These are phyloP conservation scores for Matsumyia berberina DNA, from an alignment of 2,888 invertebrate species.

Conservation along the genomic window DNA sequence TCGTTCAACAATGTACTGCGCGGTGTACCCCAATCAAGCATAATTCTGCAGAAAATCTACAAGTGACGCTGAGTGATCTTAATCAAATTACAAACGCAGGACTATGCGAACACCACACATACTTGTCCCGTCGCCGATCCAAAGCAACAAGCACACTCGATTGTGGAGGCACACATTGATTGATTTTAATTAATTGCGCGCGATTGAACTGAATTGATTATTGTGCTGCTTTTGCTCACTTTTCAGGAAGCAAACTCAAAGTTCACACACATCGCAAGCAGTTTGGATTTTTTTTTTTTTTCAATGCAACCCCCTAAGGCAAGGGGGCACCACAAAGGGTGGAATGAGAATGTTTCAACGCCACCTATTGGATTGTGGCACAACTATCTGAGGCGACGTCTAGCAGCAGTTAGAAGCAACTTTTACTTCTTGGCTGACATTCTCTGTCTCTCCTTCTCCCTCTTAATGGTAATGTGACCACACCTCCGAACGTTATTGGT, in stretches of 20 bases:
- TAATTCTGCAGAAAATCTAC: slow-evolving; percentile 14
- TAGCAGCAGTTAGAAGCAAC: neutral
- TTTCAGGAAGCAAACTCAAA: slow-evolving; percentile 19
- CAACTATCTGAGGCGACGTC: slow-evolving; percentile 7
- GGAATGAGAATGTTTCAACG: neutral
- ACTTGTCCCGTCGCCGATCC: neutral
- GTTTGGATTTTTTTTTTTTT: too few species aligned
- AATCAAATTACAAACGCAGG: slow-evolving; percentile 57
- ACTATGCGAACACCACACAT: slow-evolving; percentile 14
- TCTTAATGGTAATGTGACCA: slow-evolving; percentile 24
- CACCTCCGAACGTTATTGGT: slow-evolving; percentile 50
- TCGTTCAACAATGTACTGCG: too few species aligned
- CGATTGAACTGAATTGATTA: slow-evolving; percentile 54
- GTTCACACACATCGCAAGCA: too few species aligned
- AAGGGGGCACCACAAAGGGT: too few species aligned
- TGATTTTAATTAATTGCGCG: slow-evolving; percentile 65
- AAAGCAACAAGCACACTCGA: slow-evolving; percentile 17
- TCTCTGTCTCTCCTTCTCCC: slow-evolving; percentile 16
- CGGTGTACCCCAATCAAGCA: slow-evolving; percentile 16
- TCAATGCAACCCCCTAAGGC: neutral
- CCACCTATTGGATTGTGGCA: slow-evolving; percentile 7
- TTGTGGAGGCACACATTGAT: slow-evolving; percentile 30
- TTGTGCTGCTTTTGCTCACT: slow-evolving; percentile 19
- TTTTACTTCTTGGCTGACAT: neutral
- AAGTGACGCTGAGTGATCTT: slow-evolving; percentile 46